Percentiles rank a stretch among this genome's conserved stretches.
Conservation (phyloP, 1,140 invertebrate genomes). For the Oryctes rhinoceros region DNA sequence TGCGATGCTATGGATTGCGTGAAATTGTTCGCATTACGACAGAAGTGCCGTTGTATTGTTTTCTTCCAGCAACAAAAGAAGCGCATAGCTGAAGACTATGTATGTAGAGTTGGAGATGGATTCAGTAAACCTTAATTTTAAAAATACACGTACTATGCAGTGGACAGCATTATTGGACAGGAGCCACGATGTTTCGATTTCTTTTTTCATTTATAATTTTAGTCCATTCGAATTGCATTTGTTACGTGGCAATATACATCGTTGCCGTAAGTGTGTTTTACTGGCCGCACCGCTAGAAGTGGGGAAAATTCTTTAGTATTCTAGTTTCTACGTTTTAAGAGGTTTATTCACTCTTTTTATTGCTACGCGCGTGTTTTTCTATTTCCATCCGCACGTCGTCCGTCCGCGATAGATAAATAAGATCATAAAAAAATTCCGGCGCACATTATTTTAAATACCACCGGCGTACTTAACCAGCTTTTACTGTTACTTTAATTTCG, state of each 20-base stretch:
- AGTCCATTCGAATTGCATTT: constrained; percentile 31
- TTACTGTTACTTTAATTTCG: constrained; percentile 35
- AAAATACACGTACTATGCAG: neutral
- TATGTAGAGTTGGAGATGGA: neutral
- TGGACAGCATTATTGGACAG: constrained; percentile 23
- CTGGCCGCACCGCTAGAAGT: neutral
- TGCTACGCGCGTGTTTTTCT: constrained; percentile 32
- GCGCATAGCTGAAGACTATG: too few relatives aligned
- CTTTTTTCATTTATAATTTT: constrained; percentile 29
- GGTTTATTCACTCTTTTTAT: constrained; percentile 35
- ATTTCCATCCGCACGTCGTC: constrained; percentile 31
- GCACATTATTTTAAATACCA: constrained; percentile 35
- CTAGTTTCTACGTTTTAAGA: constrained; percentile 32
- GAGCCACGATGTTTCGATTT: constrained; percentile 25
- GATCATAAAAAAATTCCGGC: constrained; percentile 33
- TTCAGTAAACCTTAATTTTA: neutral
- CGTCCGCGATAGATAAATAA: constrained; percentile 35
- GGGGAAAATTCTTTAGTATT: constrained; percentile 23
- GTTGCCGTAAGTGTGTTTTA: constrained; percentile 23
- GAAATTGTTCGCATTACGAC: too few relatives aligned
- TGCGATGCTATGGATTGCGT: too few relatives aligned
- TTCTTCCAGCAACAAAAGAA: too few relatives aligned
- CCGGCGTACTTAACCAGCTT: constrained; percentile 33
- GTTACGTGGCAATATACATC: constrained; percentile 4
- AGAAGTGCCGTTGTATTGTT: too few relatives aligned